Evolutionary conservation across 2,888 invertebrate genomes (phyloP).

Genomic region (Machimus rusticus): DNA sequence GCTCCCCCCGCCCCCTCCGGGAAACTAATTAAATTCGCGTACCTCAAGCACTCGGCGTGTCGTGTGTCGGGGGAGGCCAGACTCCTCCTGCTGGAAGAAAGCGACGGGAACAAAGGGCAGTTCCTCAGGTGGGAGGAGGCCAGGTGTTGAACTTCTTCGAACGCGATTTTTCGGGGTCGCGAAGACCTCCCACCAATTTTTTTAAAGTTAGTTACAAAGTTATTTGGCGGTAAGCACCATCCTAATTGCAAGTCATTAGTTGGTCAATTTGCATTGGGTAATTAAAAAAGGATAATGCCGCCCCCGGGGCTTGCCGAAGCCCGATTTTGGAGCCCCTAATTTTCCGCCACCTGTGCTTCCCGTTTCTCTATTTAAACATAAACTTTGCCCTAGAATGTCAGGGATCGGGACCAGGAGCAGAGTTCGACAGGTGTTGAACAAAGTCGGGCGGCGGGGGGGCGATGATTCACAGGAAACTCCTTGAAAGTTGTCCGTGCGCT

Average conservation of each 20-base stretch:
- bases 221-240: slow-evolving; percentile 16
- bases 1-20: not conserved
- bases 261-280: slow-evolving; percentile 35
- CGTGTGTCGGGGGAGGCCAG: not conserved
- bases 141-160: not conserved
- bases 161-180: not conserved
- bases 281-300: slow-evolving; percentile 36
- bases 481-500: not conserved
- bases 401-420: not conserved
- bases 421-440: slow-evolving; percentile 36
- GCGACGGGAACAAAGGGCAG: not conserved
- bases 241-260: slow-evolving; percentile 38
- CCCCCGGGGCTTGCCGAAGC: not conserved
- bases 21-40: slow-evolving; percentile 21
- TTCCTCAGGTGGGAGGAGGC: not conserved
- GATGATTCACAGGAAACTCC: slow-evolving; percentile 22
- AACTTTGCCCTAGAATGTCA: not conserved
- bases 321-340: not conserved
- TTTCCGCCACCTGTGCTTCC: not conserved
- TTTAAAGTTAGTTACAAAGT: slow-evolving; percentile 34
- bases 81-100: not conserved
- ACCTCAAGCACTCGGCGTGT: not conserved
- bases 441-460: not conserved
- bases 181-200: not conserved
- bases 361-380: not conserved